Conservation (phyloP, 2,888 invertebrate genomes). For the Parnassius smintheus region DNA sequence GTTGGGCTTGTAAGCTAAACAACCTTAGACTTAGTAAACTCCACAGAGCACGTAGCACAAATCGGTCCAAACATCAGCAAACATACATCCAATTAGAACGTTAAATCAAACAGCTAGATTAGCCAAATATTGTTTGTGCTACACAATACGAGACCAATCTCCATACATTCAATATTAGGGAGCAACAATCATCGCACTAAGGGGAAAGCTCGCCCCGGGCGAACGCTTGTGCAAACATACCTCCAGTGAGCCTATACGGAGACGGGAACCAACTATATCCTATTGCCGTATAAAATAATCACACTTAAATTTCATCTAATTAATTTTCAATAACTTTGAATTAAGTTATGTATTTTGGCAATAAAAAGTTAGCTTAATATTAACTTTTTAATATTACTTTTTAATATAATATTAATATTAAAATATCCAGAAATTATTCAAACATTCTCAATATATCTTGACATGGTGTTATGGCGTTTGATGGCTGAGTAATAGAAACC, state of each 20-base stretch:
- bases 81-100: conserved; percentile 63
- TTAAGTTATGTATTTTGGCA: no score
- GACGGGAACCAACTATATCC: conserved; percentile 3
- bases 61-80: conserved; percentile 46
- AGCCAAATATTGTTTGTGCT: conserved; percentile 68
- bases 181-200: conserved; percentile 41
- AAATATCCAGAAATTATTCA: no score
- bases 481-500: no score
- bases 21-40: conserved; percentile 19
- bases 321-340: no score
- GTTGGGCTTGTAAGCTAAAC: no score
- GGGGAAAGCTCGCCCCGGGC: conserved; percentile 44
- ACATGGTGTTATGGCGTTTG: no score
- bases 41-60: conserved; percentile 38
- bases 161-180: conserved; percentile 64
- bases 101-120: conserved; percentile 62
- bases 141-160: conserved; percentile 63
- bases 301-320: no score
- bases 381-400: no score
- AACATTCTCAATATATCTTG: no score
- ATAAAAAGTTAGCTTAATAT: no score
- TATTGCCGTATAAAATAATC: no score
- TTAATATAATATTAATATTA: no score
- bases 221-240: conserved; percentile 38
- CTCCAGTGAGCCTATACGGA: conserved; percentile 29